Evolutionary conservation across 2,113 vertebrate species (phyloP), one percentile per base, ranked within the genome.

Genomic region (Coryphaenoides rupestris): DNA sequence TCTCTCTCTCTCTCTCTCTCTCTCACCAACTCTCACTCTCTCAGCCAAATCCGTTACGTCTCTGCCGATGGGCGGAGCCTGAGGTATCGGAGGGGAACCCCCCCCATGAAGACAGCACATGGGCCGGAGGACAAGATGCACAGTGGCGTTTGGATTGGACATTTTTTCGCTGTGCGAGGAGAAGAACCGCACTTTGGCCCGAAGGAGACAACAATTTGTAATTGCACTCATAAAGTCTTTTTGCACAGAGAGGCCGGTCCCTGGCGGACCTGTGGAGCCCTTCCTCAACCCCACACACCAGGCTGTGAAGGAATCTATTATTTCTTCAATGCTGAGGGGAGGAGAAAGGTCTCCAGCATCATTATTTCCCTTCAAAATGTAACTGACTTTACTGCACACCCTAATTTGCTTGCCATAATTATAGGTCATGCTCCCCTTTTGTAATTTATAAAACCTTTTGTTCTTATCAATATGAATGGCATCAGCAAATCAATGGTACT

Each of bases 401-500:
- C 92, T 96, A 94, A 98, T 97, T 96, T 96, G 95, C 95, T 95
- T 93, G 89, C 90, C 90, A 77, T 96, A 96, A 97, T 98, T 97
- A 98, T 95, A 95, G 95, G 94, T 96, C 92, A 70, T 88, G 95
- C 91, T 95, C 94, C 93, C 86, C 83, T 89, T 95, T 94, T 93
- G 92, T 94, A 93, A 94, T 94, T 93, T 93, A 92, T 93, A 92
- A 92, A 89, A 91, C 88, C 86, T 89, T 89, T 93, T 94, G 92
- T 95, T 94, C 93, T 95, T 96, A 97, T 98, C 94, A 96, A 95
- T 96, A 96, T 97, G 92, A 95, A 98, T 94, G 90, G 89, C 89
- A 83, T 88, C 81, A 72, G 87, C 89, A 91, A 92, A 92, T 93
- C 90, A 90, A n/a, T 68, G 66, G 80, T 2, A 80, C 91, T 92